Percentiles rank a stretch among this genome's conserved stretches.
Conservation (phyloP, 2,797 vertebrate genomes). For the Crypturellus tataupa region DNA sequence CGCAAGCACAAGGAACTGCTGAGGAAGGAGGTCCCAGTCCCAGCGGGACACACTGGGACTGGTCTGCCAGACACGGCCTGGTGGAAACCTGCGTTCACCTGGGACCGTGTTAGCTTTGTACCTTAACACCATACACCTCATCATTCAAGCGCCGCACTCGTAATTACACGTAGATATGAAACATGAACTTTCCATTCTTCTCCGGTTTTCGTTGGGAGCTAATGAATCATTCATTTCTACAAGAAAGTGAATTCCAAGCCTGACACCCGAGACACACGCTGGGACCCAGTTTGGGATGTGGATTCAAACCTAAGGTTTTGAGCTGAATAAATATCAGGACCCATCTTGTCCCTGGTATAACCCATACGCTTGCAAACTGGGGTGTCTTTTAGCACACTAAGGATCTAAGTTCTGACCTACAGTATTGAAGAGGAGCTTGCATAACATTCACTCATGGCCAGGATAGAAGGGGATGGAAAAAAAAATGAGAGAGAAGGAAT, state of each 20-base stretch:
- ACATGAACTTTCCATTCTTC: constrained; percentile 6
- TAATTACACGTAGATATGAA: constrained; percentile 18
- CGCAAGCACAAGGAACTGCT: neutral
- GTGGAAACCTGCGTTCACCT: neutral
- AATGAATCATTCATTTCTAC: constrained; percentile 10
- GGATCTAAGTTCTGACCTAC: neutral
- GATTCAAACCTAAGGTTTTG: neutral
- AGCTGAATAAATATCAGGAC: neutral
- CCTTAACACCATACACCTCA: neutral
- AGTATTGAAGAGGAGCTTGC: neutral
- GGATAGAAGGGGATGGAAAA: too few species aligned
- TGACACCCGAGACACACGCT: neutral
- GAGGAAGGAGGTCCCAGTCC: neutral
- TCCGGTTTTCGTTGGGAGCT: neutral
- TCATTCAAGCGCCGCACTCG: neutral
- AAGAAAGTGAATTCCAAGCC: neutral
- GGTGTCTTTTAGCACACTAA: neutral
- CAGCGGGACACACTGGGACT: fast-evolving
- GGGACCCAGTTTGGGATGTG: neutral
- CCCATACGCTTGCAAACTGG: neutral
- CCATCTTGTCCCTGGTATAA: neutral
- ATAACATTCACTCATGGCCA: neutral
- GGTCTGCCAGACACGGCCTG: fast-evolving
- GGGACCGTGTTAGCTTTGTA: neutral
- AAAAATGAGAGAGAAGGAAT: neutral